Percentiles rank a stretch among this genome's conserved stretches.
Evolutionary conservation across 2,113 vertebrate genomes (phyloP).

Genomic region (Morone saxatilis): DNA sequence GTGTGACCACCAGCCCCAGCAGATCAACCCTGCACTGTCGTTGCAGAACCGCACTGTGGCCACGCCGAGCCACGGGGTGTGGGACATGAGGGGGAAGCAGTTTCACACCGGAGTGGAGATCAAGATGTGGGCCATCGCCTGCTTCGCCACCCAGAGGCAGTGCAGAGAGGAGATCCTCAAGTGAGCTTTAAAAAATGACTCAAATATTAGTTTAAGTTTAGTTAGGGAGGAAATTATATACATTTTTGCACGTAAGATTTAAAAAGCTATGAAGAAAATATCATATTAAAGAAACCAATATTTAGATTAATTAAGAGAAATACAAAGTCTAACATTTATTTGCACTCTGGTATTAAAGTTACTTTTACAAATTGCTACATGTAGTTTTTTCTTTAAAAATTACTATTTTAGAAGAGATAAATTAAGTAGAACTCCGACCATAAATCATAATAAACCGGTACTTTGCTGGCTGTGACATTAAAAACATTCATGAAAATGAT

Average conservation of each 20-base stretch:
- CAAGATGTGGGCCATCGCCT: constrained; percentile 98
- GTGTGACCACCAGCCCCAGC: constrained; percentile 59
- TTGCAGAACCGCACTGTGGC: constrained; percentile 95
- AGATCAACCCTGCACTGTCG: constrained; percentile 74
- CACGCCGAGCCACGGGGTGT: constrained; percentile 96
- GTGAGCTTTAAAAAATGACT: constrained; percentile 63
- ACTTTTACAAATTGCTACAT: too few species aligned
- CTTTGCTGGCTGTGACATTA: not conserved
- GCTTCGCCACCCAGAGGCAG: constrained; percentile 96
- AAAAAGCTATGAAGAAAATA: not conserved
- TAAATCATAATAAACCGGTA: not conserved
- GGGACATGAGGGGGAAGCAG: constrained; percentile 99
- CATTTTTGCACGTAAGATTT: not conserved
- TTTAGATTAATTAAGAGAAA: not conserved
- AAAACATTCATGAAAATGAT: not conserved
- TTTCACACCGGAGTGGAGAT: constrained; percentile 98
- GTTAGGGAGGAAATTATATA: not conserved
- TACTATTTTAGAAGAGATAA: not conserved
- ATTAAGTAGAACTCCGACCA: not conserved
- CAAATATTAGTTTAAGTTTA: not conserved
- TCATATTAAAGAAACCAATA: not conserved
- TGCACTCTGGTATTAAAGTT: too few species aligned
- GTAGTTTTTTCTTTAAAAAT: not conserved
- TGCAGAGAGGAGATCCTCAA: constrained; percentile 97
- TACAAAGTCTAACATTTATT: too few species aligned